Conservation (phyloP, 1,140 invertebrate species). For the Drosophila sp. region DNA sequence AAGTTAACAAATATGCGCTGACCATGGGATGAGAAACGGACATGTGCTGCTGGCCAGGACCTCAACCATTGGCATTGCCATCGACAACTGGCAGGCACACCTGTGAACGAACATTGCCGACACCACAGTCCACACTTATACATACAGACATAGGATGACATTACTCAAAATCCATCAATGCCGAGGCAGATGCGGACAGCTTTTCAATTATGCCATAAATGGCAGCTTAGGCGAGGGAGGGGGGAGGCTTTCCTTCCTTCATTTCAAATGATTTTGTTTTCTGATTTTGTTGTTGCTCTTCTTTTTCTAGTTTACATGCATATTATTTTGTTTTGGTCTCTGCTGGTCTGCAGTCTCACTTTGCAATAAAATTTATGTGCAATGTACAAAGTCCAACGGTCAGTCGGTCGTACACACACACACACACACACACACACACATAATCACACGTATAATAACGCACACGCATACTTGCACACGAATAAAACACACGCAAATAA, state of each 20-base stretch:
- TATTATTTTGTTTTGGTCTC: constrained; percentile 53
- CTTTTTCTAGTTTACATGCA: constrained; percentile 42
- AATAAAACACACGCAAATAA: constrained; percentile 31
- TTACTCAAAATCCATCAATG: constrained; percentile 40
- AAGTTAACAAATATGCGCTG: constrained; percentile 50
- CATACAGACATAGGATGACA: not conserved
- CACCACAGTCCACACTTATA: not conserved
- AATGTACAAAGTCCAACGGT: constrained; percentile 80
- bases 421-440: constrained; percentile 1
- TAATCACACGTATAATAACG: not conserved
- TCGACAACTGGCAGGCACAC: constrained; percentile 40
- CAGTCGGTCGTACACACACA: constrained; percentile 59
- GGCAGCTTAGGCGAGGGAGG: too few relatives aligned
- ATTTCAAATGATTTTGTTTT: constrained; percentile 33
- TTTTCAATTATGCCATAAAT: constrained; percentile 49
- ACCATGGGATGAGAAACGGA: constrained; percentile 5
- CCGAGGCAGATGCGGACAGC: constrained; percentile 22
- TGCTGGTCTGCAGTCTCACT: constrained; percentile 58
- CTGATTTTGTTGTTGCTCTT: constrained; percentile 29
- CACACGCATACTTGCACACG: constrained; percentile 22
- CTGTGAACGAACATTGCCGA: constrained; percentile 8
- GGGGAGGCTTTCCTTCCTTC: constrained; percentile 29
- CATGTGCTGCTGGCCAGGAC: constrained; percentile 18
- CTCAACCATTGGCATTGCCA: constrained; percentile 15
- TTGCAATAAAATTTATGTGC: constrained; percentile 75